A percentile compares a stretch with the other conserved stretches of the same genome.
phyloP scores from a whole-genome alignment of 2,888 invertebrate genomes.

The Anticlea derivata region DNA sequence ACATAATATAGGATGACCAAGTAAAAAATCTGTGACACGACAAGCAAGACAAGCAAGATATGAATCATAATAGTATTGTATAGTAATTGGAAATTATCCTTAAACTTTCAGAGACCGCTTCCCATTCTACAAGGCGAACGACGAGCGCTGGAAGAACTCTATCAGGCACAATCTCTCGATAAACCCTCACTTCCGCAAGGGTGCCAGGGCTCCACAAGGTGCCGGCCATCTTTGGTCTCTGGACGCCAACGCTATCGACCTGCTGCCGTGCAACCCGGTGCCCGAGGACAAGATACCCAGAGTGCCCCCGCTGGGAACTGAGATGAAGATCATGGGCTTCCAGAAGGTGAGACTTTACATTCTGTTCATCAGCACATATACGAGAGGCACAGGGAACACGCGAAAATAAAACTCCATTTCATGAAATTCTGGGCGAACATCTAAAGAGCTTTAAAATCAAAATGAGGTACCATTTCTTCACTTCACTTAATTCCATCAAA shows the following conservation, averaged over 20 bases:
- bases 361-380: no score
- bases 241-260: constrained; percentile 84
- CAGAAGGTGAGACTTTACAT: constrained; percentile 57
- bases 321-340: constrained; percentile 60
- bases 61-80: not conserved
- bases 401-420: no score
- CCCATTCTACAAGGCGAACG: constrained; percentile 94
- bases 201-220: constrained; percentile 92
- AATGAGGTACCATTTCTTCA: no score
- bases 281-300: constrained; percentile 51
- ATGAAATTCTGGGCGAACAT: no score
- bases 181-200: constrained; percentile 95
- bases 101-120: constrained; percentile 89
- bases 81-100: no score
- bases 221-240: constrained; percentile 96
- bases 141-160: constrained; percentile 97
- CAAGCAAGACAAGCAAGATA: no score
- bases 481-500: no score
- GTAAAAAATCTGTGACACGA: no score
- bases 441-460: no score
- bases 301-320: constrained; percentile 39
- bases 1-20: no score
- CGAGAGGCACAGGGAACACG: no score
- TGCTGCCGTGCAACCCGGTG: constrained; percentile 58
- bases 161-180: constrained; percentile 95